A percentile compares a stretch with the other conserved stretches of the same genome.
Evolutionary conservation across 1,140 invertebrate species (phyloP).

Genomic region (Saccostrea glomerata): DNA sequence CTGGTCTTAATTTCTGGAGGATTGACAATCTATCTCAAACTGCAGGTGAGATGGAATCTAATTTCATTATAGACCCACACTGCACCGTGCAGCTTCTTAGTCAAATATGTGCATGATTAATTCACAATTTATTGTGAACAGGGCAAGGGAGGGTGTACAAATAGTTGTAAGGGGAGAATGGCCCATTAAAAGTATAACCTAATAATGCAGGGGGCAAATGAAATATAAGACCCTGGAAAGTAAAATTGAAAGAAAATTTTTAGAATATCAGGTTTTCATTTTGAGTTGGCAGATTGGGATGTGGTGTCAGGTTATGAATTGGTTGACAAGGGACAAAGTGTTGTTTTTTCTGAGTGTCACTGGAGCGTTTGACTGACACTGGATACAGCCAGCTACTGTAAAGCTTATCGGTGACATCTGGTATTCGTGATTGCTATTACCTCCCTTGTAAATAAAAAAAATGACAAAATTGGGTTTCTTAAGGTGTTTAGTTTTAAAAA

Average conservation of each 20-base stretch:
- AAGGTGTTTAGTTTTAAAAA: no score
- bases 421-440: not conserved
- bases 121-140: slow-evolving; percentile 14
- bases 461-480: no score
- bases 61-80: not conserved
- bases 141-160: not conserved
- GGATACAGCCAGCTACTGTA: not conserved
- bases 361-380: slow-evolving; percentile 17
- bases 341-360: not conserved
- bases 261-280: not conserved
- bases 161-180: not conserved
- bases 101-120: not conserved
- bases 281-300: slow-evolving; percentile 5
- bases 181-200: slow-evolving; percentile 11
- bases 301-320: not conserved
- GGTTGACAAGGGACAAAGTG: not conserved
- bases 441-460: not conserved
- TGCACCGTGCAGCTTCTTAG: not conserved
- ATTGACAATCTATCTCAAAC: no score
- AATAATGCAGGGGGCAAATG: slow-evolving; percentile 11
- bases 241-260: not conserved
- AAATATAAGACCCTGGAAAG: slow-evolving; percentile 10
- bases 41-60: slow-evolving; percentile 5
- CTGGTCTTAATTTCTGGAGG: no score
- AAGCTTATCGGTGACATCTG: slow-evolving; percentile 1